Evolutionary conservation across 2,888 invertebrate genomes (phyloP).

Genomic region (Chymomyza amoena): DNA sequence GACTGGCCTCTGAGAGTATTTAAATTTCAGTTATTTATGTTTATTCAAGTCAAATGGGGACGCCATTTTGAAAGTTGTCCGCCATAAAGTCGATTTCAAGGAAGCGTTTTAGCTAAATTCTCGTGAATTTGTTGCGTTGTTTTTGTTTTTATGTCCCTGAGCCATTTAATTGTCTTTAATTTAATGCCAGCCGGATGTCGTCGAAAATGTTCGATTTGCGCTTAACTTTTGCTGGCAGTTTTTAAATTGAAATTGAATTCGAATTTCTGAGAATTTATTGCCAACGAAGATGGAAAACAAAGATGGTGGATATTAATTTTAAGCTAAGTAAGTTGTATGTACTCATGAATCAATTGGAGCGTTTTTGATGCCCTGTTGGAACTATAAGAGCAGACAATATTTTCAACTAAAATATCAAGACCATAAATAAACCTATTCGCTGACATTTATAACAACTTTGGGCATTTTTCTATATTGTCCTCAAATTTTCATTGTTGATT

Average conservation of each 20-base stretch:
- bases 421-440: neutral
- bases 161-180: constrained; percentile 39
- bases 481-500: constrained; percentile 39
- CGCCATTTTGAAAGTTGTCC: constrained; percentile 9
- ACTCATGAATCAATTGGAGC: neutral
- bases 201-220: constrained; percentile 19
- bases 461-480: neutral
- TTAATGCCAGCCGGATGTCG: constrained; percentile 9
- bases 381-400: neutral
- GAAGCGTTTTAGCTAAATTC: neutral
- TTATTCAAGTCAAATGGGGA: constrained; percentile 5
- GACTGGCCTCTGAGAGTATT: constrained; percentile 20
- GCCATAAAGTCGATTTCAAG: constrained; percentile 22
- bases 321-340: neutral
- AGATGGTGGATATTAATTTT: neutral
- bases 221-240: constrained; percentile 24
- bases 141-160: constrained; percentile 17
- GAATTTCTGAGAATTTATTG: constrained; percentile 27
- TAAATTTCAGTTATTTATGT: constrained; percentile 33
- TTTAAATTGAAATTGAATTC: constrained; percentile 17
- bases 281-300: constrained; percentile 15
- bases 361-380: too few relatives aligned
- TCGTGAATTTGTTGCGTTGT: neutral
- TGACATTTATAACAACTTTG: neutral
- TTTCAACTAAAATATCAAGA: neutral